phyloP scores from a whole-genome alignment of 2,113 vertebrate species.

The Erinaceus europaeus region DNA sequence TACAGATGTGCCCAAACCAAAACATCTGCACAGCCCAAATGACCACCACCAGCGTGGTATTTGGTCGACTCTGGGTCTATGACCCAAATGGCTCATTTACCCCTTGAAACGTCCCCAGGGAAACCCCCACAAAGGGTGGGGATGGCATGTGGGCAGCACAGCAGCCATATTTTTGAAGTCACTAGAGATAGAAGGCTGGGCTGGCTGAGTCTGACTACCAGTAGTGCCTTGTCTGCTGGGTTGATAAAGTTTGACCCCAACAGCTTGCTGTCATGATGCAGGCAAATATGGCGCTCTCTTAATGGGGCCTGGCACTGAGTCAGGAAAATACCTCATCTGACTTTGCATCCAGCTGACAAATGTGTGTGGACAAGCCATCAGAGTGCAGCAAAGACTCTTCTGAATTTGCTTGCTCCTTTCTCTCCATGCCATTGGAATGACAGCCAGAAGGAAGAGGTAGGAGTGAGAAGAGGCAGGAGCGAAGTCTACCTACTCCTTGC shows the following conservation, averaged over 20 bases:
- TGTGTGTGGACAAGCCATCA: slow-evolving; percentile 68
- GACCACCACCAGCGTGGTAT: slow-evolving; percentile 58
- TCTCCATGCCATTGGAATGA: slow-evolving; percentile 26
- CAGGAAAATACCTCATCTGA: slow-evolving; percentile 74
- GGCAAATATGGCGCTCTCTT: slow-evolving; percentile 78
- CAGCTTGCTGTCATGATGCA: slow-evolving; percentile 69
- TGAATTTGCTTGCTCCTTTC: slow-evolving; percentile 71
- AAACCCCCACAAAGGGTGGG: slow-evolving; percentile 40
- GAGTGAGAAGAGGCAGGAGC: background rate
- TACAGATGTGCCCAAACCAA: slow-evolving; percentile 79
- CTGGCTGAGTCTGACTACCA: slow-evolving; percentile 64
- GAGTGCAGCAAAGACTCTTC: slow-evolving; percentile 39
- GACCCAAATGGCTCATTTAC: background rate
- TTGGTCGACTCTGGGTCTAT: slow-evolving; percentile 41
- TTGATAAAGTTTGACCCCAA: slow-evolving; percentile 77
- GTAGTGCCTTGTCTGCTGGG: slow-evolving; percentile 70
- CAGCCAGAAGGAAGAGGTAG: background rate
- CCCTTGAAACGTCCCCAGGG: slow-evolving; percentile 34
- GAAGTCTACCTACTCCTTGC: slow-evolving; percentile 30
- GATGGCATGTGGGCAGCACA: slow-evolving; percentile 47
- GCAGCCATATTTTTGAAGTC: background rate
- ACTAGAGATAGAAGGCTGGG: background rate
- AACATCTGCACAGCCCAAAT: slow-evolving; percentile 76
- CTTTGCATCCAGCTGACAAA: slow-evolving; percentile 77
- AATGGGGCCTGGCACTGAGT: slow-evolving; percentile 75